A percentile compares a stretch with the other conserved stretches of the same genome.
Conservation (phyloP, 2,113 vertebrate genomes). For the Pitta sordida region DNA sequence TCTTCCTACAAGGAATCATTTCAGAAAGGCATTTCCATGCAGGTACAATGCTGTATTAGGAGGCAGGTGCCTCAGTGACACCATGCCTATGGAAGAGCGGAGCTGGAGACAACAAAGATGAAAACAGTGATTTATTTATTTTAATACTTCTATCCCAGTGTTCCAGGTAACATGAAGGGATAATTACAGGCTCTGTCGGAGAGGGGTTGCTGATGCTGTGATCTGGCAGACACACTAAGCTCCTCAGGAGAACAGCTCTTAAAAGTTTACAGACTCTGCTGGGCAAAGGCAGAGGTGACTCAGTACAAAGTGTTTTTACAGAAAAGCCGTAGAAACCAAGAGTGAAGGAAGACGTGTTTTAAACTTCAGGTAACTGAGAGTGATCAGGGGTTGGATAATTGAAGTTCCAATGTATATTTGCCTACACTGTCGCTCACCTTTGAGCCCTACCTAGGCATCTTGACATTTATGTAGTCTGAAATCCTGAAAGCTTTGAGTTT, state of each 20-base stretch:
- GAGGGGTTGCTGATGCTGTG: not conserved
- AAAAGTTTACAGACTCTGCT: not conserved
- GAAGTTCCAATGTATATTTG: conserved; percentile 66
- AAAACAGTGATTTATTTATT: conserved; percentile 22
- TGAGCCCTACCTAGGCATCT: conserved; percentile 75
- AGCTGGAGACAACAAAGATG: not conserved
- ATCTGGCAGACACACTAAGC: conserved; percentile 12
- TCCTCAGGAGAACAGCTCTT: not conserved
- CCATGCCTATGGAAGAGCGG: not conserved
- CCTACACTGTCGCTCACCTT: conserved; percentile 71
- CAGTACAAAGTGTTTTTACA: not conserved
- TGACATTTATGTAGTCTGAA: conserved; percentile 77
- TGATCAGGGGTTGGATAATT: conserved; percentile 55
- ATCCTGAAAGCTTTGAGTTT: conserved; percentile 78
- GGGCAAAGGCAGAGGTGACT: not conserved
- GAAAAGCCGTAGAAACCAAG: not conserved
- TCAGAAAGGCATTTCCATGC: not conserved
- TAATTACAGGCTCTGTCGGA: not conserved
- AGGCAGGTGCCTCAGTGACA: not conserved
- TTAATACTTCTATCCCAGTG: not conserved
- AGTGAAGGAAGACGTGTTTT: conserved; percentile 10
- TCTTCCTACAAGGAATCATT: not conserved
- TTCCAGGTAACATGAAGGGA: not conserved
- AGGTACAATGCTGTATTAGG: not conserved
- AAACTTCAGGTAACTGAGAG: conserved; percentile 53